phyloP scores from a whole-genome alignment of 2,797 vertebrate genomes.

The Acanthopagrus latus region DNA sequence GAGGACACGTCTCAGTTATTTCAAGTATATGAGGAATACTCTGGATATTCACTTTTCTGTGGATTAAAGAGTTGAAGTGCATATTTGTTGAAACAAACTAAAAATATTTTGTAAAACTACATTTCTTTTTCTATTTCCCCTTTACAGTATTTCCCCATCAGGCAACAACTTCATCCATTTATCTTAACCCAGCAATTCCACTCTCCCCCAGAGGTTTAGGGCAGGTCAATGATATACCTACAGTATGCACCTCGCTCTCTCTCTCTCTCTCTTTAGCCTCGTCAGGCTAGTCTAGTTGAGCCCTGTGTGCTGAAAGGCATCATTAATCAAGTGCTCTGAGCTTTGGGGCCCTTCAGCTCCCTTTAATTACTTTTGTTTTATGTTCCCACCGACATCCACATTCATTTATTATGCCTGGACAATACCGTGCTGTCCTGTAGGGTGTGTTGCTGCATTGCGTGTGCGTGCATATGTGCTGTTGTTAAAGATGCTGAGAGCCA shows the following conservation, averaged over 20 bases:
- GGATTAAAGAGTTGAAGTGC: not conserved
- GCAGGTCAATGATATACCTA: conserved; percentile 46
- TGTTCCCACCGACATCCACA: conserved; percentile 64
- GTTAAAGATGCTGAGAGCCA: conserved; percentile 60
- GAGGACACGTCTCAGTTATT: conserved; percentile 7
- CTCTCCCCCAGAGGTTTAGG: conserved; percentile 26
- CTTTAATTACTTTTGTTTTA: conserved; percentile 84
- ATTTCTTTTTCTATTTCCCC: not conserved
- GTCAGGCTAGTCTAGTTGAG: conserved; percentile 57
- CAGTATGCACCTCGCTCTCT: not conserved
- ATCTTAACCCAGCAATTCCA: conserved; percentile 47
- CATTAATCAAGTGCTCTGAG: conserved; percentile 79
- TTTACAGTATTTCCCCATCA: not conserved
- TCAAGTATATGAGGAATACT: conserved; percentile 22
- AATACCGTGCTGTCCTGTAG: conserved; percentile 36
- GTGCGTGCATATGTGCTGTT: not conserved
- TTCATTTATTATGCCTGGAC: conserved; percentile 74
- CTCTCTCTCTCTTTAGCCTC: conserved; percentile 11
- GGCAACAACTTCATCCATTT: conserved; percentile 23
- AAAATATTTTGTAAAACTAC: conserved; percentile 1
- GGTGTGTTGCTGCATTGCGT: conserved; percentile 17
- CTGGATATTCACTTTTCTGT: not conserved
- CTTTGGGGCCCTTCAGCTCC: conserved; percentile 69
- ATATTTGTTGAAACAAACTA: conserved; percentile 6
- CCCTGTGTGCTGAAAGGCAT: conserved; percentile 60